phyloP scores from a whole-genome alignment of 2,113 vertebrate genomes.

The Bos javanicus region DNA sequence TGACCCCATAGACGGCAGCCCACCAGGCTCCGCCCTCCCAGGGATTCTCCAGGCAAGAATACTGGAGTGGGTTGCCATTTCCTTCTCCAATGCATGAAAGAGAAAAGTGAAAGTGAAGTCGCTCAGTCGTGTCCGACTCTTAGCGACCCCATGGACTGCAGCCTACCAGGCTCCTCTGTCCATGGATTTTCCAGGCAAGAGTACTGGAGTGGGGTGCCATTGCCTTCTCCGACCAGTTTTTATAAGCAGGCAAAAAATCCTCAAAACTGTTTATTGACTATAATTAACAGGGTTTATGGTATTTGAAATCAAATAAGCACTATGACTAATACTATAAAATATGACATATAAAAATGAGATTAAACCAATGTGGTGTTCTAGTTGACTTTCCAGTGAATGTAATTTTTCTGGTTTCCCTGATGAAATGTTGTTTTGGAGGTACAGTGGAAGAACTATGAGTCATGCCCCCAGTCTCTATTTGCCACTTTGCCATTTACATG shows the following conservation, averaged over 20 bases:
- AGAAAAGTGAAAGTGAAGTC: too few relatives aligned
- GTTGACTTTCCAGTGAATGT: slow-evolving; percentile 12
- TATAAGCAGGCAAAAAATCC: background rate
- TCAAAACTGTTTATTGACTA: slow-evolving; percentile 37
- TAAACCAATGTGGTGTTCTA: background rate
- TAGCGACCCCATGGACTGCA: too few relatives aligned
- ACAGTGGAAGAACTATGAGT: background rate
- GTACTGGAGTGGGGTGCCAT: too few relatives aligned
- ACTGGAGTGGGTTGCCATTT: too few relatives aligned
- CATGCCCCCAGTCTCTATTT: background rate
- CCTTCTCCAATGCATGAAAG: too few relatives aligned
- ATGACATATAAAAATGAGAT: slow-evolving; percentile 26
- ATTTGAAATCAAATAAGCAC: slow-evolving; percentile 38
- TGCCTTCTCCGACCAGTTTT: background rate
- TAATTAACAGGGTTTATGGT: slow-evolving; percentile 31
- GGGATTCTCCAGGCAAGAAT: too few relatives aligned
- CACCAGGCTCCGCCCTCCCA: too few relatives aligned
- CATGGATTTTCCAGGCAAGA: too few relatives aligned
- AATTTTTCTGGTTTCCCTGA: background rate
- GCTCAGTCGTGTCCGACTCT: too few relatives aligned
- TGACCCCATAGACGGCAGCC: too few relatives aligned
- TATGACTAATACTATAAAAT: slow-evolving; percentile 31
- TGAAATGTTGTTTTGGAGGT: background rate
- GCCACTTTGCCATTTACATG: background rate
- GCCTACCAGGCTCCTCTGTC: too few relatives aligned